phyloP scores from a whole-genome alignment of 2,113 vertebrate genomes.

The Nesoenas mayeri region DNA sequence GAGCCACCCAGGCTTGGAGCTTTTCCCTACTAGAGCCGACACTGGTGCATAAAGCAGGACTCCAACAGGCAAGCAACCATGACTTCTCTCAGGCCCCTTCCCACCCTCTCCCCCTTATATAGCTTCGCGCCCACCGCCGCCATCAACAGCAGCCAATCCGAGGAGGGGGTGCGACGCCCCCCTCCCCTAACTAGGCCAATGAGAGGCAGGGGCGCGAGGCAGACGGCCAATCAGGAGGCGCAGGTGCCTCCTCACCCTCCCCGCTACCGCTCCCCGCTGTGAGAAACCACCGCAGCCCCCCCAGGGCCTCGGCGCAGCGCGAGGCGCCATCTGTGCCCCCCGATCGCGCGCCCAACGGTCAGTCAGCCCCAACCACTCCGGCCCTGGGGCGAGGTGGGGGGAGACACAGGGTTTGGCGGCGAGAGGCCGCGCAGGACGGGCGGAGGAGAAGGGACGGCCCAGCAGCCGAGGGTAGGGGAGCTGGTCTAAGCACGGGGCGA shows the following conservation, averaged over 20 bases:
- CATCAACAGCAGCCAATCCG: background rate
- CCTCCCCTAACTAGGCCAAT: background rate
- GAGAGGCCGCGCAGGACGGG: background rate
- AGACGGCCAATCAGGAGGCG: background rate
- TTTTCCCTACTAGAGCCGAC: rapidly evolving
- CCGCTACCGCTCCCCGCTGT: background rate
- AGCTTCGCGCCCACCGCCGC: background rate
- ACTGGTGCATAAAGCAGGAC: rapidly evolving
- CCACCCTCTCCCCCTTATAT: background rate
- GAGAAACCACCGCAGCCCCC: background rate
- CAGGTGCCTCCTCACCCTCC: background rate
- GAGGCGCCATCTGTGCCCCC: background rate
- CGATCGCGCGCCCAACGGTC: background rate
- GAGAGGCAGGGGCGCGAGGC: slow-evolving; percentile 14
- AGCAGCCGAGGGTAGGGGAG: background rate
- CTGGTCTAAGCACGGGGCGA: background rate
- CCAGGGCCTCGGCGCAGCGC: too few relatives aligned
- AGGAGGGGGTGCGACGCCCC: background rate
- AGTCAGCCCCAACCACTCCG: slow-evolving; percentile 3
- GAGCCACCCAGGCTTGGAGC: rapidly evolving
- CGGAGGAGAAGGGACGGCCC: background rate
- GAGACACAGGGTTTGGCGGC: too few relatives aligned
- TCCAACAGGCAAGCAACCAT: rapidly evolving
- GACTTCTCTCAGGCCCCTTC: rapidly evolving
- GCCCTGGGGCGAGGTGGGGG: background rate